Percentiles rank a stretch among this genome's conserved stretches.
Evolutionary conservation across 2,888 invertebrate species (phyloP).

Genomic region (Morinoia aosen): DNA sequence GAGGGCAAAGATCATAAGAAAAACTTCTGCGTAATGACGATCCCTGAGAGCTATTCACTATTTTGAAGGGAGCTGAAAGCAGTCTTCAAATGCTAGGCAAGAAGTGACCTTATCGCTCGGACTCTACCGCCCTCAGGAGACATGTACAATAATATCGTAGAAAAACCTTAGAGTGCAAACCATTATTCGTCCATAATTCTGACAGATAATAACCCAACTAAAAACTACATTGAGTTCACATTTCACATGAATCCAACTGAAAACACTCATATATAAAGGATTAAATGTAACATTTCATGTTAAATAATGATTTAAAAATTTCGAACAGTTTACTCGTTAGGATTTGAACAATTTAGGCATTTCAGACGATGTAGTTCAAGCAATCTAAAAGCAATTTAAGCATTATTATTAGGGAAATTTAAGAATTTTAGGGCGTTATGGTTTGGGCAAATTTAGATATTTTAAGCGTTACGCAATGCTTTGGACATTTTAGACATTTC

Average conservation of each 20-base stretch:
- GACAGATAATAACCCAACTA: neutral
- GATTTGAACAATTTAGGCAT: too few relatives aligned
- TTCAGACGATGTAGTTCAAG: too few relatives aligned
- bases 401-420: too few relatives aligned
- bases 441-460: too few relatives aligned
- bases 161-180: neutral
- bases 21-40: neutral
- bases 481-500: too few relatives aligned
- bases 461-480: too few relatives aligned
- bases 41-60: neutral
- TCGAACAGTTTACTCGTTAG: too few relatives aligned
- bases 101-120: neutral
- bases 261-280: too few relatives aligned
- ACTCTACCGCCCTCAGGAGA: neutral
- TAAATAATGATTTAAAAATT: too few relatives aligned
- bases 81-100: neutral
- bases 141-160: neutral
- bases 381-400: too few relatives aligned
- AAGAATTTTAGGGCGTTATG: too few relatives aligned
- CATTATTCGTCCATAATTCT: neutral
- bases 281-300: too few relatives aligned
- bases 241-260: neutral
- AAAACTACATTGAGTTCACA: neutral
- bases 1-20: neutral
- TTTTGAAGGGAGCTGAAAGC: neutral